Evolutionary conservation across 1,140 invertebrate genomes (phyloP).

Genomic region (Drosophila repleta): DNA sequence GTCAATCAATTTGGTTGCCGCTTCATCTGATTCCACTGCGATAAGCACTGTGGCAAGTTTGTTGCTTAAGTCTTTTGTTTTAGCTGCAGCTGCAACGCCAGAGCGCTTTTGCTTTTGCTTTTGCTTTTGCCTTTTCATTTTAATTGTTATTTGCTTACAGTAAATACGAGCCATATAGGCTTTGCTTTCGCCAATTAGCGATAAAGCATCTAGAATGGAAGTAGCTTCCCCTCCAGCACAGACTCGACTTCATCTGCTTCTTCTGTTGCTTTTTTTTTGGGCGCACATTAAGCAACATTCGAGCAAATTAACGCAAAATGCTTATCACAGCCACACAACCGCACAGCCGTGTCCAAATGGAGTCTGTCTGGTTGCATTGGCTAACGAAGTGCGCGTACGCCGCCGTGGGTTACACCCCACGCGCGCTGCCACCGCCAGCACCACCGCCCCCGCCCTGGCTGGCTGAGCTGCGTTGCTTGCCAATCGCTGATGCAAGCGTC

Average conservation of each 20-base stretch:
- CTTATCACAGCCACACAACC: conserved; percentile 49
- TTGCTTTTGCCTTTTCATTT: conserved; percentile 5
- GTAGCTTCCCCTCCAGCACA: background rate
- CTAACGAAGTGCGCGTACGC: conserved; percentile 75
- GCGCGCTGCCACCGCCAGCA: conserved; percentile 16
- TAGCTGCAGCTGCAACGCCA: conserved; percentile 18
- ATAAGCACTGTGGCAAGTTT: conserved; percentile 47
- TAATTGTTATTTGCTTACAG: conserved; percentile 71
- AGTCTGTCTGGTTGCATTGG: conserved; percentile 17
- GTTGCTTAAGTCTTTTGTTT: conserved; percentile 54
- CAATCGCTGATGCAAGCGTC: conserved; percentile 54
- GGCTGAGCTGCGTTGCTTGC: background rate
- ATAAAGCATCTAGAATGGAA: conserved; percentile 61
- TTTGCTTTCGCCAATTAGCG: conserved; percentile 72
- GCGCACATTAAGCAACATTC: conserved; percentile 76
- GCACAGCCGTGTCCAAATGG: conserved; percentile 14
- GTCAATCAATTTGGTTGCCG: conserved; percentile 66
- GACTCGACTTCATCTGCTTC: background rate
- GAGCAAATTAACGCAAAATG: conserved; percentile 78
- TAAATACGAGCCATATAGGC: conserved; percentile 9
- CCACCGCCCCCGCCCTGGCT: conserved; percentile 6
- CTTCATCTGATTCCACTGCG: conserved; percentile 27
- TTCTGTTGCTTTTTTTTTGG: background rate
- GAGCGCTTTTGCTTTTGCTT: conserved; percentile 3
- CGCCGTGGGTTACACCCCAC: conserved; percentile 42